These are phyloP conservation scores for Sylvietta virens DNA, from an alignment of 2,113 vertebrate species.

Conservation along the genomic window DNA sequence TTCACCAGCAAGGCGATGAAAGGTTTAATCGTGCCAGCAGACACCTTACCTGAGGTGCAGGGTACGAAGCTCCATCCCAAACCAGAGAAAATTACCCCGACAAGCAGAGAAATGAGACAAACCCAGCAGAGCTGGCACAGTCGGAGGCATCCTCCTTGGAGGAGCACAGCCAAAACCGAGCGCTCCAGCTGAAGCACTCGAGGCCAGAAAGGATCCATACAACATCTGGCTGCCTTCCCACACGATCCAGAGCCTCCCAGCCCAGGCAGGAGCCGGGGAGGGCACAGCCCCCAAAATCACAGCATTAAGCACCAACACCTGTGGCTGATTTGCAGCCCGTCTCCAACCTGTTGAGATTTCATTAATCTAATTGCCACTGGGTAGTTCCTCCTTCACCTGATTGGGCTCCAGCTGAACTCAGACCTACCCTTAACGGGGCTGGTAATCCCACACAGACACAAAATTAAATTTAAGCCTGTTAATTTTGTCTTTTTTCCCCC, in stretches of 20 bases:
- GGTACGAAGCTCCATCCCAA: background rate
- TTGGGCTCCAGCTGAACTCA: background rate
- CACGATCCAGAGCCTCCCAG: accelerated
- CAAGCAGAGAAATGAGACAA: accelerated
- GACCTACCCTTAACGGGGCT: background rate
- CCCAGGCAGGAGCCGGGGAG: background rate
- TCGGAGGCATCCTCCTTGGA: accelerated
- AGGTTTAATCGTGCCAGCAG: background rate
- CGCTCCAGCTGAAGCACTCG: background rate
- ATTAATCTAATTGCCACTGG: background rate
- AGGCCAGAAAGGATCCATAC: accelerated
- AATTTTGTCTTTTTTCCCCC: background rate
- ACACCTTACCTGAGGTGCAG: background rate
- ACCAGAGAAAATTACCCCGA: background rate
- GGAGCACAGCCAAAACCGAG: background rate
- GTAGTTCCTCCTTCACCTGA: background rate
- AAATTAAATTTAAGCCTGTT: background rate
- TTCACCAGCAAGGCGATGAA: background rate
- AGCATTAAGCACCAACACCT: background rate
- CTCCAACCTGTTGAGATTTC: background rate
- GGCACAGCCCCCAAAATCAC: background rate
- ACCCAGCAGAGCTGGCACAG: background rate
- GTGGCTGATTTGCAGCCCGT: background rate
- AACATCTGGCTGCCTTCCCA: accelerated
- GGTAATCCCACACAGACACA: background rate